These are phyloP conservation scores for Trididemnum clinides DNA, from an alignment of 23 tunicate species.

Conservation along the genomic window DNA sequence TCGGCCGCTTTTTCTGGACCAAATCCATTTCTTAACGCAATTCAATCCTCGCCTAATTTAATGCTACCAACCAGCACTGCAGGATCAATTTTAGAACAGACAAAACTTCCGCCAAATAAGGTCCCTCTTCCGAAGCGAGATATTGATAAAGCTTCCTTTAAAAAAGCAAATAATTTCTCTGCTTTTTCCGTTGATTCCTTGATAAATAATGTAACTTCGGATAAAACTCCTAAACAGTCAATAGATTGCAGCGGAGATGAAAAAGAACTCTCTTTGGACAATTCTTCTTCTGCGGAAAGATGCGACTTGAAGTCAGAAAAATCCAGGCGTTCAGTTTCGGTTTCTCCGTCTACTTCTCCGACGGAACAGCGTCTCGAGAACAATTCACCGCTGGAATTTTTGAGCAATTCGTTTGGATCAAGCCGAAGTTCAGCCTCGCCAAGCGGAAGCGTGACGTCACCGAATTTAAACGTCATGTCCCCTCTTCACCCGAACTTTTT, in stretches of 20 bases:
- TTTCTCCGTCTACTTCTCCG: not conserved
- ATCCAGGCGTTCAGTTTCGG: not conserved
- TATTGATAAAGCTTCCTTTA: not conserved
- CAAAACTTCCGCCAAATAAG: slow-evolving; percentile 1
- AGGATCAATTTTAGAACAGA: not conserved
- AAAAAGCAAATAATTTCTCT: not conserved
- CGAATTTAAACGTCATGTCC: not conserved
- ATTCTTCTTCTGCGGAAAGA: not conserved
- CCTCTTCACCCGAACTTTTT: not conserved
- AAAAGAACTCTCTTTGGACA: too few relatives aligned
- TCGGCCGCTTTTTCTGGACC: slow-evolving; percentile 2
- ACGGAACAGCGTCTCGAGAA: not conserved
- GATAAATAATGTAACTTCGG: not conserved
- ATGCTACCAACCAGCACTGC: not conserved
- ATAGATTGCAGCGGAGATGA: not conserved
- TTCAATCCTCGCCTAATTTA: not conserved
- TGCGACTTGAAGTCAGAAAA: too few relatives aligned
- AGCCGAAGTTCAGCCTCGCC: too few relatives aligned
- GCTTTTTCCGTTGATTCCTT: slow-evolving; percentile 28
- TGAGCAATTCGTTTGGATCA: not conserved
- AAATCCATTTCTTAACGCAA: slow-evolving; percentile 21
- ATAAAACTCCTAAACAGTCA: not conserved
- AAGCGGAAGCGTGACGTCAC: not conserved
- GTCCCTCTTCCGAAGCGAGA: not conserved
- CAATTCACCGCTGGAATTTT: not conserved